Evolutionary conservation across 1,140 invertebrate genomes (phyloP), one percentile per base, ranked within the genome.

Genomic region (Pinna nobilis): DNA sequence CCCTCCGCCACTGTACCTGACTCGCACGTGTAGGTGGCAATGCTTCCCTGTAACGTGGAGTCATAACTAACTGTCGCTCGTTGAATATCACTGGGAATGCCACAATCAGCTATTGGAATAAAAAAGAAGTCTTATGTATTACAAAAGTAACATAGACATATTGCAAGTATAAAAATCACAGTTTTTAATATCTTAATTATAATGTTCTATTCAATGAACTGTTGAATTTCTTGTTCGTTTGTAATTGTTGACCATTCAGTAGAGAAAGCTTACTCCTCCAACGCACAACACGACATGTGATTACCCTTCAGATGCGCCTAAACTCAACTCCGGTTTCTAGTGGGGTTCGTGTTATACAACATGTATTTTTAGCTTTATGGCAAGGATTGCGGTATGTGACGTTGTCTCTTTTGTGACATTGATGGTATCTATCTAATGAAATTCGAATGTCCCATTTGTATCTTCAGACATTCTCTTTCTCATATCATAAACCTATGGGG

Each of bases 81-180:
- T n/a, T 9, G 35, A 41, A 63, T 63, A 35, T 39, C 32, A 33
- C 39, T 63, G 25, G 59, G 59, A 44, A 63, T 41, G 23, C 59
- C 59, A 63, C 59, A 63, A 23, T 63, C 15, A 15, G 59, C 59
- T 63, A 32, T 20, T 53, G 20, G 18, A 5, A 25, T 4, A 53
- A 53, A 53, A 53, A 1, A 5, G 25, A n/a, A 20, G 0, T 51
- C 11, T 23, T 28, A 23, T 13, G 23, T 18, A 6, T 20, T 25
- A 20, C 11, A 25, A 5, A 51, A 51, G 23, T 51, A 47, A 47
- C 20, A 47, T 18, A 47, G 15, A 47, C 20, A 1, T 47, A 47
- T 47, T 47, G 30, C 30, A n/a, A 4, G 28, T n/a, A n/a, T n/a
- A n/a, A n/a, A n/a, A n/a, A n/a, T n/a, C n/a, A n/a, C n/a, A n/a